phyloP scores from a whole-genome alignment of 2,888 invertebrate species.

The Athetis lepigone region DNA sequence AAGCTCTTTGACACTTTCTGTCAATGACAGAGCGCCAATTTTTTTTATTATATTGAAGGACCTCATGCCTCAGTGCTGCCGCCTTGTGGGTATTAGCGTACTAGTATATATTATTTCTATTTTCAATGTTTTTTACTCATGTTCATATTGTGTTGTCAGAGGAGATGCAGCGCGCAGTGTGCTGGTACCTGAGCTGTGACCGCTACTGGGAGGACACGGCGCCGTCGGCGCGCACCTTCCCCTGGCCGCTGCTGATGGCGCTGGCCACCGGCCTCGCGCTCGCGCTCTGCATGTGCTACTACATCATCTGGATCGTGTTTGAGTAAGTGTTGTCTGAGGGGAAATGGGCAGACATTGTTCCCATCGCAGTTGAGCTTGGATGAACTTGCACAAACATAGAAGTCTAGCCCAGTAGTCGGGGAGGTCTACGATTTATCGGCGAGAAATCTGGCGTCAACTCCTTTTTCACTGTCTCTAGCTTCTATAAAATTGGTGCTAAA shows the following conservation, averaged over 20 bases:
- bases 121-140: too few relatives aligned
- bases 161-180: constrained; percentile 96
- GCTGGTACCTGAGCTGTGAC: constrained; percentile 98
- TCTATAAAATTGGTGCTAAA: background rate
- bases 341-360: constrained; percentile 4
- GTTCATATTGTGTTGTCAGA: constrained; percentile 91
- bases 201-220: constrained; percentile 97
- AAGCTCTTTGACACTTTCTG: too few relatives aligned
- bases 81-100: too few relatives aligned
- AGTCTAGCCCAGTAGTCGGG: background rate
- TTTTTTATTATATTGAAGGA: too few relatives aligned
- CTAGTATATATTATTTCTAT: too few relatives aligned
- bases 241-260: constrained; percentile 94
- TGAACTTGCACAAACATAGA: constrained; percentile 3
- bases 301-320: constrained; percentile 97
- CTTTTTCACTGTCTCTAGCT: background rate
- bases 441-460: constrained; percentile 19
- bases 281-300: constrained; percentile 97
- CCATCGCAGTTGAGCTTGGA: background rate
- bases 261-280: constrained; percentile 95
- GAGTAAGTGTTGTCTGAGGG: constrained; percentile 92
- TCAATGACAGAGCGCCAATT: too few relatives aligned
- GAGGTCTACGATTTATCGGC: background rate
- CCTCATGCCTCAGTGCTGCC: too few relatives aligned
- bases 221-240: constrained; percentile 93